Evolutionary conservation across 2,888 invertebrate species (phyloP).

Genomic region (Papilio protenor): DNA sequence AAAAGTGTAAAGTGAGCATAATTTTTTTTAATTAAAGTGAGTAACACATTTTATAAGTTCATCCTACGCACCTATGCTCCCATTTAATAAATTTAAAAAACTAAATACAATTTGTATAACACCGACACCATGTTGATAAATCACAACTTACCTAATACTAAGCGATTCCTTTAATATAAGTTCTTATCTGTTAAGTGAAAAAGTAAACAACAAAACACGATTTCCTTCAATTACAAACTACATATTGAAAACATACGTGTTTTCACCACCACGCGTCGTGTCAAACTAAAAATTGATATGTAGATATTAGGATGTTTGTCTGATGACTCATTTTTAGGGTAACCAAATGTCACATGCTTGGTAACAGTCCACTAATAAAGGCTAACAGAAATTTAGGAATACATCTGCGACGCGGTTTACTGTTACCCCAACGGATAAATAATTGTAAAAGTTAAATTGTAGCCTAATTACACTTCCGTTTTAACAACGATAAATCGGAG

Average conservation of each 20-base stretch:
- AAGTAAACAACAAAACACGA: constrained; percentile 18
- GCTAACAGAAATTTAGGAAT: neutral
- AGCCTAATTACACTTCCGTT: too few relatives aligned
- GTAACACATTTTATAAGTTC: too few relatives aligned
- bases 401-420: neutral
- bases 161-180: neutral
- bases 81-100: neutral
- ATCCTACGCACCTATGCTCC: too few relatives aligned
- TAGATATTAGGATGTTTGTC: neutral
- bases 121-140: neutral
- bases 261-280: constrained; percentile 11
- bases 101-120: neutral
- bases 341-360: neutral
- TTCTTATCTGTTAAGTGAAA: constrained; percentile 9
- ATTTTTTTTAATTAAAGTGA: too few relatives aligned
- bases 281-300: constrained; percentile 17
- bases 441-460: neutral
- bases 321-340: constrained; percentile 24
- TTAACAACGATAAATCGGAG: too few relatives aligned
- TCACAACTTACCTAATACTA: neutral
- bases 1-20: too few relatives aligned
- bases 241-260: constrained; percentile 26
- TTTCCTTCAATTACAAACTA: constrained; percentile 21
- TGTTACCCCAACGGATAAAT: neutral
- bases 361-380: neutral